A percentile compares a stretch with the other conserved stretches of the same genome.
These are phyloP conservation scores for Pygmarrhopalites habei DNA, from an alignment of 1,140 invertebrate species.

Conservation along the genomic window DNA sequence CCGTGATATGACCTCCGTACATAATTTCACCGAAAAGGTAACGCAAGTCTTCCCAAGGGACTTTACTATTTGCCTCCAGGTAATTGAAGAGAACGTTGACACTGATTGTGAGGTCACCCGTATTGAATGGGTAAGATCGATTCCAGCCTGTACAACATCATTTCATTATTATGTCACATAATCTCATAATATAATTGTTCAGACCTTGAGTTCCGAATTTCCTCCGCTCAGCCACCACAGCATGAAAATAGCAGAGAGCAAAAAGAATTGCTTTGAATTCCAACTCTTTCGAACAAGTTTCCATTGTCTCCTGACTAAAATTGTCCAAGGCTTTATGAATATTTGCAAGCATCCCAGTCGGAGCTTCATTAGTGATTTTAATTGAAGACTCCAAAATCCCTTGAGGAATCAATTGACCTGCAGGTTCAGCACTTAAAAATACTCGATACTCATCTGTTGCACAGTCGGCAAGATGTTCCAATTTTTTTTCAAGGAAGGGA, in stretches of 20 bases:
- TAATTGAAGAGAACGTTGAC: slow-evolving; percentile 93
- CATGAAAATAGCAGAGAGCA: slow-evolving; percentile 92
- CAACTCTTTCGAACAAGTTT: slow-evolving; percentile 89
- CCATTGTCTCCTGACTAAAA: slow-evolving; percentile 88
- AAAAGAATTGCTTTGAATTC: slow-evolving; percentile 94
- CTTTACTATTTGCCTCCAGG: slow-evolving; percentile 82
- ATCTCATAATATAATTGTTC: too few species aligned
- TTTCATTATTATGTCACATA: too few species aligned
- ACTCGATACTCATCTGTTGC: slow-evolving; percentile 74
- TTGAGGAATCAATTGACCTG: slow-evolving; percentile 86
- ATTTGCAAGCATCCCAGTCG: slow-evolving; percentile 91
- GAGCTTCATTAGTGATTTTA: slow-evolving; percentile 89
- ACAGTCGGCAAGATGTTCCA: slow-evolving; percentile 68
- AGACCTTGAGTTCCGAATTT: slow-evolving; percentile 93
- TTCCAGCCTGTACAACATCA: too few species aligned
- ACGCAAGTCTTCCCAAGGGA: slow-evolving; percentile 89
- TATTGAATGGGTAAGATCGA: slow-evolving; percentile 75
- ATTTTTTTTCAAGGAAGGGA: slow-evolving; percentile 78
- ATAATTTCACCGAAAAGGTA: slow-evolving; percentile 96
- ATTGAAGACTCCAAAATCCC: slow-evolving; percentile 91
- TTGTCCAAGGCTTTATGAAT: slow-evolving; percentile 91
- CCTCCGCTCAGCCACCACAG: slow-evolving; percentile 85
- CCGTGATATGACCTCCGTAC: slow-evolving; percentile 96
- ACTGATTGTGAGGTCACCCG: slow-evolving; percentile 86
- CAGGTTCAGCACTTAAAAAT: slow-evolving; percentile 88